A percentile compares a stretch with the other conserved stretches of the same genome.
Evolutionary conservation across 2,888 invertebrate species (phyloP).

Genomic region (Hylaea fasciaria): DNA sequence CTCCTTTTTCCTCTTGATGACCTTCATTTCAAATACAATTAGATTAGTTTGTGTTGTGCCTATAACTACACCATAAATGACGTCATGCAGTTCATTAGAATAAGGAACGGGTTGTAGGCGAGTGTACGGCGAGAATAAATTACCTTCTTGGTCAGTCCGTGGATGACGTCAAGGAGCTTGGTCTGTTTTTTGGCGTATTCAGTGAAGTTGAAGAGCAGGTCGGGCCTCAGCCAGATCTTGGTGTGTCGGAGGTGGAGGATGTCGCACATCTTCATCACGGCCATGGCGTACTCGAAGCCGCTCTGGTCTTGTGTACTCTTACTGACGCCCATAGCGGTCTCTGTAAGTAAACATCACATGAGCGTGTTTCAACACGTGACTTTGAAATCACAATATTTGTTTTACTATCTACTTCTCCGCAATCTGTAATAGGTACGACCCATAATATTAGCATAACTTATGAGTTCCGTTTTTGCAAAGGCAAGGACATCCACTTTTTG

Average conservation of each 20-base stretch:
- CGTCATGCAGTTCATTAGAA: slow-evolving; percentile 23
- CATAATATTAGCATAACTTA: slow-evolving; percentile 6
- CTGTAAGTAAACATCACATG: slow-evolving; percentile 71
- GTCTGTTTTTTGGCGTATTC: slow-evolving; percentile 90
- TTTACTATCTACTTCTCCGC: not conserved
- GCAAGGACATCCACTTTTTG: not conserved
- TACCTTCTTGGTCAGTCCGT: slow-evolving; percentile 92
- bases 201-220: slow-evolving; percentile 90
- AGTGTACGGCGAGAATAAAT: slow-evolving; percentile 21
- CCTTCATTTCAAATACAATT: slow-evolving; percentile 59
- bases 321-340: slow-evolving; percentile 95
- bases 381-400: not conserved
- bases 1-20: slow-evolving; percentile 90
- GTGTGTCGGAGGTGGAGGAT: slow-evolving; percentile 93
- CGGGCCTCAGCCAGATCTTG: slow-evolving; percentile 91
- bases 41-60: slow-evolving; percentile 11
- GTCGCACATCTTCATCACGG: slow-evolving; percentile 96
- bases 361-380: not conserved
- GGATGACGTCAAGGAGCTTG: slow-evolving; percentile 90
- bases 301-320: slow-evolving; percentile 92
- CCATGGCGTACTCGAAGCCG: slow-evolving; percentile 93
- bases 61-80: slow-evolving; percentile 7
- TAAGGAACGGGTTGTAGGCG: slow-evolving; percentile 11
- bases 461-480: not conserved
- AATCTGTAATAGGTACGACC: not conserved